Evolutionary conservation across 2,113 vertebrate species (phyloP).

Genomic region (Salminus brasiliensis): DNA sequence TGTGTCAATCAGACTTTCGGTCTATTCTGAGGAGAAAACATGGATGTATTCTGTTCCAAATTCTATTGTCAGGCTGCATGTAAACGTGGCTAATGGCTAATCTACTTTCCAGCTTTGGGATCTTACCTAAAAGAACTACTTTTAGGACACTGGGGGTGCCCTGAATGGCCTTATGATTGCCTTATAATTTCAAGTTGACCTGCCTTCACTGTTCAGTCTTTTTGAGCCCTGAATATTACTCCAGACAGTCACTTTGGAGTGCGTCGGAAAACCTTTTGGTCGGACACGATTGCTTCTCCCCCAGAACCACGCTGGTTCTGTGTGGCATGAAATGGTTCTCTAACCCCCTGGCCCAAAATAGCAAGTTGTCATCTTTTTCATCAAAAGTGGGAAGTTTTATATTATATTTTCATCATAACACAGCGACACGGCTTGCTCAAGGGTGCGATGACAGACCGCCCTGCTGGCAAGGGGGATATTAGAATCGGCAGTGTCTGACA

Average conservation of each 20-base stretch:
- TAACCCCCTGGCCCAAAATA: neutral
- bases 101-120: too few species aligned
- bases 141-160: too few species aligned
- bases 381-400: constrained; percentile 19
- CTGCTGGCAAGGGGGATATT: constrained; percentile 16
- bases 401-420: constrained; percentile 34
- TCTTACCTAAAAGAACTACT: too few species aligned
- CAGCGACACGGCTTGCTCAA: constrained; percentile 23
- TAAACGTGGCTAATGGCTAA: too few species aligned
- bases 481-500: constrained; percentile 31
- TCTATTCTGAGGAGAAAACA: too few species aligned
- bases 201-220: too few species aligned
- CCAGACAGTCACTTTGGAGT: neutral
- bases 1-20: too few species aligned
- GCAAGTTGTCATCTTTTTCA: constrained; percentile 19
- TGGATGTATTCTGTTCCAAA: too few species aligned
- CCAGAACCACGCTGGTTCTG: neutral
- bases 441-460: constrained; percentile 28
- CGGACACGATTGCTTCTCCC: neutral
- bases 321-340: neutral
- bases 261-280: neutral
- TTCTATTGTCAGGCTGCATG: too few species aligned
- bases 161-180: too few species aligned
- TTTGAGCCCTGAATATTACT: too few species aligned
- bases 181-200: too few species aligned